phyloP scores from a whole-genome alignment of 2,888 invertebrate genomes.

The Cataglyphis livida region DNA sequence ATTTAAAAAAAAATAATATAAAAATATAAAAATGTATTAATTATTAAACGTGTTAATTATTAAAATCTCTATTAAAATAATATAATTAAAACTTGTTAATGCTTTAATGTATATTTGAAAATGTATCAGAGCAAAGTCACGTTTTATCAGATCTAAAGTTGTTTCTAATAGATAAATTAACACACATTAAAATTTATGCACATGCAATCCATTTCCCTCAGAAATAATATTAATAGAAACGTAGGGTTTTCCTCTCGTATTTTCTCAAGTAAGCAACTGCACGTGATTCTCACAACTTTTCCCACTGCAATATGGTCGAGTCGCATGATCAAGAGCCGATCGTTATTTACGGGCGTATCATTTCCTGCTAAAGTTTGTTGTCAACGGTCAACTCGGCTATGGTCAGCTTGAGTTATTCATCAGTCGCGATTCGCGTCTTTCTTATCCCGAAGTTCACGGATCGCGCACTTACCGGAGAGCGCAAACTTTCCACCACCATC shows the following conservation, averaged over 20 bases:
- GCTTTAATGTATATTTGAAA: neutral
- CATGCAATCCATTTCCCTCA: neutral
- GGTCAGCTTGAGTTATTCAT: slow-evolving; percentile 54
- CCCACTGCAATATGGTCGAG: slow-evolving; percentile 37
- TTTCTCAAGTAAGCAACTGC: slow-evolving; percentile 13
- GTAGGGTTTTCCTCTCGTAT: neutral
- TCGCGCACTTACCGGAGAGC: slow-evolving; percentile 8
- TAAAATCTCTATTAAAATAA: neutral
- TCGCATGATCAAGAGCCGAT: slow-evolving; percentile 42
- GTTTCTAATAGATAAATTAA: slow-evolving; percentile 9
- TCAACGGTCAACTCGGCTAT: slow-evolving; percentile 53
- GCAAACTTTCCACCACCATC: slow-evolving; percentile 37
- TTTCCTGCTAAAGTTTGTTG: slow-evolving; percentile 53
- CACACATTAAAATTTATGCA: neutral
- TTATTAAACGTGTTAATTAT: neutral
- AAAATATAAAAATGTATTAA: neutral
- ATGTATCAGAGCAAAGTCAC: neutral
- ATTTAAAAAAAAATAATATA: neutral
- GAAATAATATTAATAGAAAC: slow-evolving; percentile 21
- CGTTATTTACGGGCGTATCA: slow-evolving; percentile 34
- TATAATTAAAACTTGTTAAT: neutral
- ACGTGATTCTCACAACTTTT: slow-evolving; percentile 30
- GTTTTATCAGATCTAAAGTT: neutral
- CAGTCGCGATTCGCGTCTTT: slow-evolving; percentile 48
- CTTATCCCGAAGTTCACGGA: slow-evolving; percentile 46